Conservation (phyloP, 2,888 invertebrate genomes). For the Cheilosia grossa region DNA sequence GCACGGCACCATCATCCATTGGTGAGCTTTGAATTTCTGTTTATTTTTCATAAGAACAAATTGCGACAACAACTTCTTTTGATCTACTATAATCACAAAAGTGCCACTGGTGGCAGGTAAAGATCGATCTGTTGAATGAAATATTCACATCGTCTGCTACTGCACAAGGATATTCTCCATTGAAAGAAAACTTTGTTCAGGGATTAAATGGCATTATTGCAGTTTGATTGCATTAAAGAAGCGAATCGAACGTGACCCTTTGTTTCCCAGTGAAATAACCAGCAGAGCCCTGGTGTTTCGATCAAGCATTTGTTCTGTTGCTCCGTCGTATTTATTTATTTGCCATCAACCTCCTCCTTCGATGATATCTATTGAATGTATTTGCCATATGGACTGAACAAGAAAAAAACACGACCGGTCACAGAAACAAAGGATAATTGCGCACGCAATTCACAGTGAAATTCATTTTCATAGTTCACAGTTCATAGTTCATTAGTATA, state of each 20-base stretch:
- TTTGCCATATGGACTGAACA: too few species aligned
- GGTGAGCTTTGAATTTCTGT: too few species aligned
- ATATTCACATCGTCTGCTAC: neutral
- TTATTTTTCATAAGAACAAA: neutral
- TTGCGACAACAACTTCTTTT: neutral
- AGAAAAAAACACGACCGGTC: too few species aligned
- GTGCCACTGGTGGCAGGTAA: neutral
- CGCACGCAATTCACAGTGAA: too few species aligned
- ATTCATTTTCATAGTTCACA: too few species aligned
- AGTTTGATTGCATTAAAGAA: neutral
- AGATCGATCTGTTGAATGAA: slow-evolving; percentile 22
- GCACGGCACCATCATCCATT: too few species aligned
- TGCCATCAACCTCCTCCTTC: too few species aligned
- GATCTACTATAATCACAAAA: neutral
- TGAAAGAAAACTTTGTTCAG: neutral
- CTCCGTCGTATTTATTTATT: neutral
- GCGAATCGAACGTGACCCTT: slow-evolving; percentile 26
- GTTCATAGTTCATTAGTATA: too few species aligned
- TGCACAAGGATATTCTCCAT: neutral
- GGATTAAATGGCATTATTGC: slow-evolving; percentile 27
- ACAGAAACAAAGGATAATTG: too few species aligned
- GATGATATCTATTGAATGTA: too few species aligned
- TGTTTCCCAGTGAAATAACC: slow-evolving; percentile 21
- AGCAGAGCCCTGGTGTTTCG: neutral
- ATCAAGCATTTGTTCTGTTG: neutral